Evolutionary conservation across 2,113 vertebrate genomes (phyloP).

Genomic region (Lepus timidus): DNA sequence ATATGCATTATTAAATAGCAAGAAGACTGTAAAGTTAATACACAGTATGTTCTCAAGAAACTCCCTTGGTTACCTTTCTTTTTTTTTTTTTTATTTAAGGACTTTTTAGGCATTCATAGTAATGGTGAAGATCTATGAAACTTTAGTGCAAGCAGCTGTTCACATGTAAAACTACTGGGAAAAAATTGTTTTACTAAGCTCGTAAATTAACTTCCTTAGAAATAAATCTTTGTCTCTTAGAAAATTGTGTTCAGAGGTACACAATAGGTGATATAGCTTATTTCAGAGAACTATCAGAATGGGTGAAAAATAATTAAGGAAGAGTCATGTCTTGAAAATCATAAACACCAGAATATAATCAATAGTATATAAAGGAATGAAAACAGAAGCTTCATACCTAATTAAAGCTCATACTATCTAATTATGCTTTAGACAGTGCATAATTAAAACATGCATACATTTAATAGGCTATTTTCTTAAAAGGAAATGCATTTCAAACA

Average conservation of each 20-base stretch:
- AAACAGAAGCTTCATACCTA: conserved; percentile 66
- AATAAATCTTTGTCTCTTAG: conserved; percentile 14
- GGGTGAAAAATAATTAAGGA: conserved; percentile 79
- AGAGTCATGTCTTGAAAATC: conserved; percentile 62
- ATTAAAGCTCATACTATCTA: conserved; percentile 79
- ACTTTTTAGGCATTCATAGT: not conserved
- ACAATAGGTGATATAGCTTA: conserved; percentile 54
- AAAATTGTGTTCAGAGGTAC: conserved; percentile 52
- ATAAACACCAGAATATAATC: conserved; percentile 55
- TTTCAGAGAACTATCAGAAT: conserved; percentile 78
- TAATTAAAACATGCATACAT: conserved; percentile 78
- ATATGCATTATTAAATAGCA: not conserved
- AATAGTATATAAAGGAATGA: conserved; percentile 56
- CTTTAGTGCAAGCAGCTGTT: not conserved
- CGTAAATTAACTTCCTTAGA: conserved; percentile 23
- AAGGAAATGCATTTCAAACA: conserved; percentile 73
- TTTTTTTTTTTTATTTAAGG: not conserved
- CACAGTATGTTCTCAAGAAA: conserved; percentile 50
- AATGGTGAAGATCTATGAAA: conserved; percentile 4
- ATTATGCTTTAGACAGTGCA: conserved; percentile 73
- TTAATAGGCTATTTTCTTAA: conserved; percentile 72
- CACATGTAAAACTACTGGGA: not conserved
- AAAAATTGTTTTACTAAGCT: conserved; percentile 63
- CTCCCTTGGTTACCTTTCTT: not conserved
- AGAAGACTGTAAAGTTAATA: conserved; percentile 4